Evolutionary conservation across 1,140 invertebrate genomes (phyloP).

Genomic region (Metaphire vulgaris): DNA sequence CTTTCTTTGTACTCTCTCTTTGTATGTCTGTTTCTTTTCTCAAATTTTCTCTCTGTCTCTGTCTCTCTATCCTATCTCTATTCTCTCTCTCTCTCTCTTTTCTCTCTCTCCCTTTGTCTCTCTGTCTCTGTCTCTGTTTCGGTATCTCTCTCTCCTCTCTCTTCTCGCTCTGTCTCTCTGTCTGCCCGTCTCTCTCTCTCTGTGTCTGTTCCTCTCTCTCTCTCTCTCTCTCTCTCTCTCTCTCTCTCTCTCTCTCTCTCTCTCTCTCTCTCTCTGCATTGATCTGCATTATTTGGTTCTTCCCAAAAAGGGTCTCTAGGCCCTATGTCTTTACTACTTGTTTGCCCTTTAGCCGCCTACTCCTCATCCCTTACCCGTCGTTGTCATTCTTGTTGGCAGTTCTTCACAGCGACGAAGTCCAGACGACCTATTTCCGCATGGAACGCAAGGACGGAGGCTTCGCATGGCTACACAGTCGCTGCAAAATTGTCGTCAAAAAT

Average conservation of each 20-base stretch:
- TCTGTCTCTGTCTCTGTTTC: too few relatives aligned
- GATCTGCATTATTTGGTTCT: not conserved
- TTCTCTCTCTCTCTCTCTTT: not conserved
- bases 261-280: not conserved
- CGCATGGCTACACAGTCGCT: slow-evolving; percentile 39
- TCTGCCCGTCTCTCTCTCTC: not conserved
- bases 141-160: not conserved
- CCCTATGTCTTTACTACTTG: too few relatives aligned
- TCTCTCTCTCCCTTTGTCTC: not conserved
- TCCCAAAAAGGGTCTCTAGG: too few relatives aligned
- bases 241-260: not conserved
- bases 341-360: too few relatives aligned
- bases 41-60: too few relatives aligned
- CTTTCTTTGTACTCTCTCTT: too few relatives aligned
- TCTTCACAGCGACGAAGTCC: slow-evolving; percentile 37
- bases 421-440: slow-evolving; percentile 40
- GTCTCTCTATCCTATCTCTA: not conserved
- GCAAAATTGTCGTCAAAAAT: slow-evolving; percentile 41
- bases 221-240: not conserved
- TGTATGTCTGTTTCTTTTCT: too few relatives aligned
- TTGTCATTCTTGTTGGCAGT: too few relatives aligned
- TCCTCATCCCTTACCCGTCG: too few relatives aligned
- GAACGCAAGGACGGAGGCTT: slow-evolving; percentile 33
- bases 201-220: not conserved
- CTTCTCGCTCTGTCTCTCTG: not conserved